Percentiles rank a stretch among this genome's conserved stretches.
phyloP scores from a whole-genome alignment of 2,113 vertebrate species.

The Callochromis pleurospilus region DNA sequence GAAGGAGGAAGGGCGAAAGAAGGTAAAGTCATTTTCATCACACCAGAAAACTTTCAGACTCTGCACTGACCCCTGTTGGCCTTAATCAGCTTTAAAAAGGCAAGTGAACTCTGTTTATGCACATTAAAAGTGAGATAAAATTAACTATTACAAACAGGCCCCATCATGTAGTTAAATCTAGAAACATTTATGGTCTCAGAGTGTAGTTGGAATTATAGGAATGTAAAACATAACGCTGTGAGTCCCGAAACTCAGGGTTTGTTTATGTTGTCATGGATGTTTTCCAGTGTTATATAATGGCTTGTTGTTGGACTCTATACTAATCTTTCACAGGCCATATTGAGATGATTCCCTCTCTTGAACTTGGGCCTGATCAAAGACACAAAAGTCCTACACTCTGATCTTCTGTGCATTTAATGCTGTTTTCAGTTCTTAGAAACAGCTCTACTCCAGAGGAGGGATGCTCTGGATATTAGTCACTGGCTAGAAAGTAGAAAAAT shows the following conservation, averaged over 20 bases:
- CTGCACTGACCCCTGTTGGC: constrained; percentile 18
- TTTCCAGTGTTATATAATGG: constrained; percentile 62
- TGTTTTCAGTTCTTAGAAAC: constrained; percentile 18
- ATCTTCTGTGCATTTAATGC: constrained; percentile 30
- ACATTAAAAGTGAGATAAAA: not conserved
- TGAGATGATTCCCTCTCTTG: constrained; percentile 65
- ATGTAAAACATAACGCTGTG: constrained; percentile 14
- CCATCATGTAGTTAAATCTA: not conserved
- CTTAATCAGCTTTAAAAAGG: not conserved
- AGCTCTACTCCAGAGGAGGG: not conserved
- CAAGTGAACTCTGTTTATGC: not conserved
- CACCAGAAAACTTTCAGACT: not conserved
- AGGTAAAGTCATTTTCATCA: constrained; percentile 23
- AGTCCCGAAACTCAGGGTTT: constrained; percentile 20
- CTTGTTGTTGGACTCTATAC: constrained; percentile 33
- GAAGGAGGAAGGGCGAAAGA: not conserved
- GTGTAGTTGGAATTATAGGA: not conserved
- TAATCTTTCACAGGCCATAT: constrained; percentile 66
- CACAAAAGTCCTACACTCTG: constrained; percentile 37
- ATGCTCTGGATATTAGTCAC: not conserved
- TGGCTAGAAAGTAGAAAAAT: not conserved
- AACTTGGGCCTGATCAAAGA: constrained; percentile 56
- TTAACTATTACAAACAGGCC: not conserved
- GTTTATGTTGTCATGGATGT: constrained; percentile 49
- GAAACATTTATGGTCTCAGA: not conserved